Conservation (phyloP, 1,140 invertebrate genomes). For the Sitobion miscanthi region DNA sequence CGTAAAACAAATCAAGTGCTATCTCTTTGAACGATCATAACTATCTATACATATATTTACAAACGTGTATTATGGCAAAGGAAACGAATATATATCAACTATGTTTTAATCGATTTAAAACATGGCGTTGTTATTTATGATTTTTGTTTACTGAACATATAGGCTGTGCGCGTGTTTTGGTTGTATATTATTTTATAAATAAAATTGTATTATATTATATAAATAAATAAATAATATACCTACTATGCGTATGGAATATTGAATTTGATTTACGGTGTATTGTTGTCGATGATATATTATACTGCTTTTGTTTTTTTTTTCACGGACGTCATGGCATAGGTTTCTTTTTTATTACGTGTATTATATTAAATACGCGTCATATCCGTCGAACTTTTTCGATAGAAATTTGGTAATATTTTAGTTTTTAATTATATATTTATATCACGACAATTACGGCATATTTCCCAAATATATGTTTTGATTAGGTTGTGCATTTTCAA, state of each 20-base stretch:
- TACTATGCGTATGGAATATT: background rate
- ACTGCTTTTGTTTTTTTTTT: background rate
- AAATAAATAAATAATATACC: background rate
- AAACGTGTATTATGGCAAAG: background rate
- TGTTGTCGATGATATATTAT: constrained; percentile 21
- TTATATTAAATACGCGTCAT: background rate
- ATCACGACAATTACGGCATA: background rate
- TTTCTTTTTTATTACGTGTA: background rate
- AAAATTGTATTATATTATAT: background rate
- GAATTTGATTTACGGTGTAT: constrained; percentile 43
- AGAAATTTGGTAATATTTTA: background rate
- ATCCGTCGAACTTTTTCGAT: background rate
- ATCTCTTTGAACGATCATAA: background rate
- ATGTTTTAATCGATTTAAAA: background rate
- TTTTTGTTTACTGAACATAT: background rate
- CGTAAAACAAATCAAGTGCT: background rate
- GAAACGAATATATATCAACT: background rate
- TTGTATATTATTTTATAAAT: background rate
- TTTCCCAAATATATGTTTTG: too few species aligned
- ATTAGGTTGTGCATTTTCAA: background rate
- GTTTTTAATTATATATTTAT: background rate
- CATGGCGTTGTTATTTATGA: background rate
- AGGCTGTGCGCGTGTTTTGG: background rate
- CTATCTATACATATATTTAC: background rate
- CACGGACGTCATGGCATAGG: background rate